Evolutionary conservation across 2,797 vertebrate genomes (phyloP), one percentile per base, ranked within the genome.

Genomic region (Sparidentex hasta): DNA sequence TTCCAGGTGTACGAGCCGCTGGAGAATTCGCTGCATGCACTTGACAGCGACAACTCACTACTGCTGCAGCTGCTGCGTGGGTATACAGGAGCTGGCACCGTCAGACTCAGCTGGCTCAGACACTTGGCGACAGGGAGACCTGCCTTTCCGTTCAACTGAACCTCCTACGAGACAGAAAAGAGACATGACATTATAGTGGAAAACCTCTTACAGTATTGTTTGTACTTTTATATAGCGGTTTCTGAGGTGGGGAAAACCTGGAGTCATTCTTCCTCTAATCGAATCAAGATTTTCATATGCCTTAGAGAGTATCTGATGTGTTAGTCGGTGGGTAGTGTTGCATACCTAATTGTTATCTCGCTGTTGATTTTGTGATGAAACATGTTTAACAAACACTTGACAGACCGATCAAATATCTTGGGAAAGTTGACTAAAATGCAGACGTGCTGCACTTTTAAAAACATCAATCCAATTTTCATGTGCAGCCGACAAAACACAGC

Each of bases 21-120:
- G 94, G 97, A 98, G 94, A 95, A 96, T 88, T 98, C 97, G 11
- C 97, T 98, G 95, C 97, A 98, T 33, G 96, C 96, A 62, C 97
- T 98, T 0, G 97, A 98, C 83, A 98, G 94, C 33, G 97, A 98
- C 47, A 98, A 81, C 83, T 98, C 97, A 43, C 97, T 98, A 88
- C 97, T 97, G 74, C 97, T 98, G 81, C 97, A 96, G 94, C 96
- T 97, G 95, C 97, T 97, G 87, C 94, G 96, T 50, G 95, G 95
- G 91, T 96, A 97, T 2, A 94, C 81, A 1, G 88, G 93, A 20
- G 89, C 89, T 7, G 88, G 93, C 47, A 86, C 91, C 0, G 95
- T 93, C 87, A 94, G 52, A 72, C 95, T 96, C 82, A 96, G 93
- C 92, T 96, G 96, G 91, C 91, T 96, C 89, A 94, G 94, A 91